These are phyloP conservation scores for Zingel zingel DNA, from an alignment of 2,113 vertebrate species.

Conservation along the genomic window DNA sequence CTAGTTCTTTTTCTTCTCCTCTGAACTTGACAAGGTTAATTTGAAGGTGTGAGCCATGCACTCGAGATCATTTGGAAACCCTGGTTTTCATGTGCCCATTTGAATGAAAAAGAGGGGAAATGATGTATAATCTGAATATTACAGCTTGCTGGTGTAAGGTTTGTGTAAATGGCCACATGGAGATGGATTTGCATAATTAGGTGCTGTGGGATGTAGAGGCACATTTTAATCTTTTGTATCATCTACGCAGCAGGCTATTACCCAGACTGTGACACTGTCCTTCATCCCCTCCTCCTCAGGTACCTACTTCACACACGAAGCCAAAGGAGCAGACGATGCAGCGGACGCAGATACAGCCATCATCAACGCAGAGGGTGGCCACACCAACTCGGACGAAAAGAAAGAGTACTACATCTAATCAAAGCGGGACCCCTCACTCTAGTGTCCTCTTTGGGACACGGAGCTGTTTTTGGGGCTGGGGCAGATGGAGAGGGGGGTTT, in stretches of 20 bases:
- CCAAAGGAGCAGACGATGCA: constrained; percentile 98
- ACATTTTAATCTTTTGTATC: constrained; percentile 67
- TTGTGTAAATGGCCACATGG: constrained; percentile 42
- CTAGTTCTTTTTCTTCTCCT: constrained; percentile 23
- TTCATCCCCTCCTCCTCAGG: constrained; percentile 82
- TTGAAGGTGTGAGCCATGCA: constrained; percentile 65
- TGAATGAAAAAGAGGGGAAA: constrained; percentile 42
- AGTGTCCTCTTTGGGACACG: constrained; percentile 84
- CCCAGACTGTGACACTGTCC: constrained; percentile 58
- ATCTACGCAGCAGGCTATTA: constrained; percentile 59
- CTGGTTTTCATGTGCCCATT: constrained; percentile 71
- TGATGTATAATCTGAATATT: constrained; percentile 58
- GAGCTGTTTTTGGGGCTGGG: constrained; percentile 59
- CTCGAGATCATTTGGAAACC: constrained; percentile 71
- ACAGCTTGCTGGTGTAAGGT: constrained; percentile 21
- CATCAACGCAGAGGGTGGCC: constrained; percentile 99
- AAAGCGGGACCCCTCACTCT: constrained; percentile 79
- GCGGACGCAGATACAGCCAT: constrained; percentile 99
- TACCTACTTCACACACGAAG: constrained; percentile 99
- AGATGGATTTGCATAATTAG: constrained; percentile 69
- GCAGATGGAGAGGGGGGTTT: constrained; percentile 9
- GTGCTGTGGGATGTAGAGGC: constrained; percentile 44
- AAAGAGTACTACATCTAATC: constrained; percentile 99
- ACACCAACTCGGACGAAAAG: constrained; percentile 98
- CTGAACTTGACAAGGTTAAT: constrained; percentile 76